Evolutionary conservation across 2,888 invertebrate species (phyloP), one percentile per base, ranked within the genome.

Genomic region (Coelinius sp.): DNA sequence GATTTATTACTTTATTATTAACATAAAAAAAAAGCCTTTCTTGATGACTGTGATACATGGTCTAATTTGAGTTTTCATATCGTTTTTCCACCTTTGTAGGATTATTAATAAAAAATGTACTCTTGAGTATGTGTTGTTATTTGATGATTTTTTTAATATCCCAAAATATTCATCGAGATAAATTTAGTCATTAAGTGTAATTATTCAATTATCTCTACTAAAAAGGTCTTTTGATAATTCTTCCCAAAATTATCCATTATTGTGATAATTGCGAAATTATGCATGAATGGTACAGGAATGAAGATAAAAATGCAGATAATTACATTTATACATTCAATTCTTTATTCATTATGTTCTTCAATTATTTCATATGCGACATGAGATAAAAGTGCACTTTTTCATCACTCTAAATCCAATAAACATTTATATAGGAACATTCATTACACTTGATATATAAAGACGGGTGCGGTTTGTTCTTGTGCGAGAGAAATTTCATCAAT

Each of bases 11-110:
- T 35, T 25, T 35, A 59, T 65, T 27, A 44, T 46, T 49, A 7
- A 31, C 25, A 41, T 24, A 44, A 27, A 14, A 59, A 27, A 41
- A 22, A 64, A 53, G 65, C 56, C 65, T 65, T 70, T 64, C 65
- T 44, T 53, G 27, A 65, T 65, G 65, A 65, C 70, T 65, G 70
- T 70, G 70, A 70, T 65, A 65, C 65, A 56, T 70, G 64, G 53
- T 65, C 41, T 70, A 7, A 53, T 41, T 65, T 65, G 41, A 22
- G 24, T 70, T 70, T n/a, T 35, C 49, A 25, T 49, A 25, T 70
- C 31, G 10, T 70, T 70, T 65, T 53, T 52, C 70, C 64, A 70
- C 41, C 70, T 59, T 59, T 35, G 35, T 59, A 64, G 35, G 52
- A 31, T 65, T 38, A 63, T 44, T n/a, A 20, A 52, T 24, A 63